Evolutionary conservation across 2,888 invertebrate species (phyloP).

Genomic region (Eilema griseolum): DNA sequence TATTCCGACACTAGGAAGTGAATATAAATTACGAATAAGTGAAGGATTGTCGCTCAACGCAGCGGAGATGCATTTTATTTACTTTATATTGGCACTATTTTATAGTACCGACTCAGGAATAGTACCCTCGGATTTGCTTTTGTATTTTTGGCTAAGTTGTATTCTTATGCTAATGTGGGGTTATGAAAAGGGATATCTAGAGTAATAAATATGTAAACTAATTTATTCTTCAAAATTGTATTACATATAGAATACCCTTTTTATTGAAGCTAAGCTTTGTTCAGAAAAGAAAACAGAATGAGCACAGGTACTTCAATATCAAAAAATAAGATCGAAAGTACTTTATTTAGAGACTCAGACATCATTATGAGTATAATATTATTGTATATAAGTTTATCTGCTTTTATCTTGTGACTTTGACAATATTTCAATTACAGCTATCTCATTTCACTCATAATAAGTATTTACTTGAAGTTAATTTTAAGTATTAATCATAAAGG

Average conservation of each 20-base stretch:
- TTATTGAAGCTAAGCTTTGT: neutral
- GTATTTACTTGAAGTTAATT: conserved; percentile 28
- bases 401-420: conserved; percentile 25
- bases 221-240: conserved; percentile 1
- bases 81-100: conserved; percentile 51
- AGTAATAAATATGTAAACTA: neutral
- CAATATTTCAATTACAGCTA: conserved; percentile 29
- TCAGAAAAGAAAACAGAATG: neutral
- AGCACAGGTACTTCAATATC: neutral
- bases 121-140: conserved; percentile 36
- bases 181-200: neutral
- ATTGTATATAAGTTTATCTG: conserved; percentile 25
- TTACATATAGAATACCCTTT: neutral
- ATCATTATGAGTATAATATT: conserved; percentile 37
- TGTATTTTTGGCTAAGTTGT: conserved; percentile 25
- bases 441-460: conserved; percentile 24
- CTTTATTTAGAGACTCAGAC: conserved; percentile 16
- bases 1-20: conserved; percentile 73
- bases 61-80: conserved; percentile 57
- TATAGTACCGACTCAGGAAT: conserved; percentile 40
- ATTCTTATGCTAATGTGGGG: neutral
- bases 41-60: conserved; percentile 70
- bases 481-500: conserved; percentile 8
- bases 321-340: neutral
- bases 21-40: conserved; percentile 80